Base-by-base conservation (phyloP, 2,113 vertebrate genomes). In the Ophthalmolycus amberensis region DNA sequence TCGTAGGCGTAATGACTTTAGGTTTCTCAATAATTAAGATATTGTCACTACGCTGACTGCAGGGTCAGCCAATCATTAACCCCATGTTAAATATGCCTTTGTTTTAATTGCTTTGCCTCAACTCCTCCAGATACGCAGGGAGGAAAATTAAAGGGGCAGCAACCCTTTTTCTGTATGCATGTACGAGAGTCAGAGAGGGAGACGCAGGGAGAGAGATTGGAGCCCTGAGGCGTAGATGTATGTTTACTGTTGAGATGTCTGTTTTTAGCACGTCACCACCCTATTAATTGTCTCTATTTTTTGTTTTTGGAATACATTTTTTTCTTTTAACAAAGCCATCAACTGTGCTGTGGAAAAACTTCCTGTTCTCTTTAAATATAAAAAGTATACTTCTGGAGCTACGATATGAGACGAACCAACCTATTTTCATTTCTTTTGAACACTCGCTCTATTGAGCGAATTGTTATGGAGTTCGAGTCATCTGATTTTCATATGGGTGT, bases 11-110 rank as follows among this genome's bases (percentile, higher is more conserved):
- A 95, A 96, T 95, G 94, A 94, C 94, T 94, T 95, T 95, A 93
- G 93, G 88, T 94, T 95, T 94, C 94, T 95, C 93, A 94, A 94
- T 95, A 94, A 96, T 96, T 95, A 95, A 95, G 94, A 95, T 95
- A 96, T 94, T 95, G 95, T 95, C 95, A 95, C 92, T 88, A 91
- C 75, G 87, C 93, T 94, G 95, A 94, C 95, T 94, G 90, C 92
- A 84, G 92, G 95, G 95, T 95, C 95, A 95, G 93, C 86, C 91
- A 91, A 95, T 95, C 94, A 95, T 95, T 95, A 95, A 95, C 94
- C 95, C 89, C 90, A 89, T 94, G 94, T 95, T 95, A 95, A 95
- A 94, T 94, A 95, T 95, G 93, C 90, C 93, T 95, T 93, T 95
- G 93, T 95, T 95, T 95, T 95, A 95, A 95, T 95, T 94, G 93